Evolutionary conservation across 2,888 invertebrate genomes (phyloP).

Genomic region (Lapara coniferarum): DNA sequence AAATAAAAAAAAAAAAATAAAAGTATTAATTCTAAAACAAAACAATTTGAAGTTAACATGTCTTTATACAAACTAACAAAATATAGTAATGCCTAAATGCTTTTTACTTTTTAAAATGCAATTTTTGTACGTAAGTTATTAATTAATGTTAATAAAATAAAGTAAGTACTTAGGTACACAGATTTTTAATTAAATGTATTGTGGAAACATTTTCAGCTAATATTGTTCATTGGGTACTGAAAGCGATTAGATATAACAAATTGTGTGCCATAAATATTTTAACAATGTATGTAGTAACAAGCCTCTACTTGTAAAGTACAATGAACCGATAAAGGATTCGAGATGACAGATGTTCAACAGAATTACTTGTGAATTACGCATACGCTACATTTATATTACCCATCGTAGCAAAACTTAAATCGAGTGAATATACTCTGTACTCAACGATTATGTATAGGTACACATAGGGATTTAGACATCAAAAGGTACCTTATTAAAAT

Average conservation of each 20-base stretch:
- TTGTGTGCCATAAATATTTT: conserved; percentile 35
- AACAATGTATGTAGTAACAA: conserved; percentile 35
- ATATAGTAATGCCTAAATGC: no score
- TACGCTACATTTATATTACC: conserved; percentile 7
- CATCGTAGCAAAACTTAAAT: neutral
- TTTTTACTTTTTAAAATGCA: no score
- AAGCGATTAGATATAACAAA: conserved; percentile 38
- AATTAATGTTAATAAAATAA: neutral
- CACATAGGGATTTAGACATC: no score
- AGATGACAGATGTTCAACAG: conserved; percentile 58
- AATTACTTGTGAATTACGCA: conserved; percentile 4
- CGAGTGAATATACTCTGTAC: no score
- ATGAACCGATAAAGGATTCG: conserved; percentile 45
- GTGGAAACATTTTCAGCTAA: neutral
- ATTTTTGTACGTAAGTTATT: no score
- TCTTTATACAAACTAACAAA: no score
- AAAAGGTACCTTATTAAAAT: no score
- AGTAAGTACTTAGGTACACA: neutral
- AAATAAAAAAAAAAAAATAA: no score
- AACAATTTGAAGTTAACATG: no score
- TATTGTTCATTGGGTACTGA: conserved; percentile 24
- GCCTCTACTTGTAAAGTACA: conserved; percentile 44
- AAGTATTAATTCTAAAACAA: no score
- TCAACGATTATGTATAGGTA: no score
- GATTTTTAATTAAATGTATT: neutral